A percentile compares a stretch with the other conserved stretches of the same genome.
phyloP scores from a whole-genome alignment of 2,113 vertebrate species.

The Passer domesticus region DNA sequence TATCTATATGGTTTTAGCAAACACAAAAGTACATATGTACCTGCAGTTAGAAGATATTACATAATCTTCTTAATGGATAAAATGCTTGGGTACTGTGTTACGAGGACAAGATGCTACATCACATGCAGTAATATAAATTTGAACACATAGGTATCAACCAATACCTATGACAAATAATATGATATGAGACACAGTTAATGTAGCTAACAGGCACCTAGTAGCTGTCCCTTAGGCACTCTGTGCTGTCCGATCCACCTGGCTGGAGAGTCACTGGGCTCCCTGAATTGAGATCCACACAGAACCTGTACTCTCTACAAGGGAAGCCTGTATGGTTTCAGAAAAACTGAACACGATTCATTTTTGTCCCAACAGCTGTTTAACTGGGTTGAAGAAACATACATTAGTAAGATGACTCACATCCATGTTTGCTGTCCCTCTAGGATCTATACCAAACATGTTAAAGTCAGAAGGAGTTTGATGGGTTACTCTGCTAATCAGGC shows the following conservation, averaged over 20 bases:
- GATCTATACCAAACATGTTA: background rate
- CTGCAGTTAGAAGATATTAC: background rate
- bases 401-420: background rate
- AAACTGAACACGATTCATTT: fast-evolving
- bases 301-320: background rate
- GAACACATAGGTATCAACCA: background rate
- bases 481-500: background rate
- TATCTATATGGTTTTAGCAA: background rate
- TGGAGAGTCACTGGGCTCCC: background rate
- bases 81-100: fast-evolving
- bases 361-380: background rate
- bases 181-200: background rate
- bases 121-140: background rate
- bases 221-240: too few relatives aligned
- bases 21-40: background rate
- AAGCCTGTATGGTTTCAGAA: background rate
- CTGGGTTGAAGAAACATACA: background rate
- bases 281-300: background rate
- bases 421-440: background rate
- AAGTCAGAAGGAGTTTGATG: background rate
- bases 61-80: background rate
- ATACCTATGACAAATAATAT: background rate
- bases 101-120: background rate
- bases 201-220: background rate
- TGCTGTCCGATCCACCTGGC: background rate